A percentile compares a stretch with the other conserved stretches of the same genome.
phyloP scores from a whole-genome alignment of 2,797 vertebrate species.

The Siniperca scherzeri region DNA sequence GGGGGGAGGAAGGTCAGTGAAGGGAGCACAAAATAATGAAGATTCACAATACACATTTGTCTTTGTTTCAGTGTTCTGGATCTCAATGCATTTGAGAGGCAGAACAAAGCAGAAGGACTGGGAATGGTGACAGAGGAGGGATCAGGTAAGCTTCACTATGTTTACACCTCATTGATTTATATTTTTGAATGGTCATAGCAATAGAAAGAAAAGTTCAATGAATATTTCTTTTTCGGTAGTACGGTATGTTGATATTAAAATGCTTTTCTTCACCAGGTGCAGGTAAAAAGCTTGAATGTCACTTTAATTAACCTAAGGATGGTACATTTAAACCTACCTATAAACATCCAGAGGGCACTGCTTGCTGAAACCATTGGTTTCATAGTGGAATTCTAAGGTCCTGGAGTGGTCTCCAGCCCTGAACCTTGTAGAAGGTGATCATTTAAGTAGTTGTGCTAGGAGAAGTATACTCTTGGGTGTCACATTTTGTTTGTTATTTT shows the following conservation, averaged over 20 bases:
- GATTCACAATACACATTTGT: not conserved
- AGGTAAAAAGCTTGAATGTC: conserved; percentile 4
- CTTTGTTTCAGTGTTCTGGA: conserved; percentile 91
- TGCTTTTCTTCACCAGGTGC: conserved; percentile 20
- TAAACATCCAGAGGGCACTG: not conserved
- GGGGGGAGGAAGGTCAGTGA: not conserved
- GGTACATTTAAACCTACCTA: not conserved
- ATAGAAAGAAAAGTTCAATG: not conserved
- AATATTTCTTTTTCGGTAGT: not conserved
- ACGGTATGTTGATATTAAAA: conserved; percentile 9
- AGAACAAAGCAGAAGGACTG: conserved; percentile 97
- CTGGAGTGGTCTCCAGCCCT: not conserved
- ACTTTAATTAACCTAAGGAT: not conserved
- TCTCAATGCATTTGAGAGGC: conserved; percentile 96
- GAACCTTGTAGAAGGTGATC: not conserved
- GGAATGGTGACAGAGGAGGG: conserved; percentile 99
- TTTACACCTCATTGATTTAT: not conserved
- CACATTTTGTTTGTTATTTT: conserved; percentile 29
- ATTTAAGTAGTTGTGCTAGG: not conserved
- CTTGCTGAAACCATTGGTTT: not conserved
- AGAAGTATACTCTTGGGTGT: not conserved
- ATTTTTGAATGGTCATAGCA: not conserved
- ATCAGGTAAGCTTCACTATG: conserved; percentile 88
- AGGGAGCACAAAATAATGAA: not conserved
- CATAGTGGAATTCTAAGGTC: not conserved